Evolutionary conservation across 2,797 vertebrate genomes (phyloP).

Genomic region (Sorex maritimensis): DNA sequence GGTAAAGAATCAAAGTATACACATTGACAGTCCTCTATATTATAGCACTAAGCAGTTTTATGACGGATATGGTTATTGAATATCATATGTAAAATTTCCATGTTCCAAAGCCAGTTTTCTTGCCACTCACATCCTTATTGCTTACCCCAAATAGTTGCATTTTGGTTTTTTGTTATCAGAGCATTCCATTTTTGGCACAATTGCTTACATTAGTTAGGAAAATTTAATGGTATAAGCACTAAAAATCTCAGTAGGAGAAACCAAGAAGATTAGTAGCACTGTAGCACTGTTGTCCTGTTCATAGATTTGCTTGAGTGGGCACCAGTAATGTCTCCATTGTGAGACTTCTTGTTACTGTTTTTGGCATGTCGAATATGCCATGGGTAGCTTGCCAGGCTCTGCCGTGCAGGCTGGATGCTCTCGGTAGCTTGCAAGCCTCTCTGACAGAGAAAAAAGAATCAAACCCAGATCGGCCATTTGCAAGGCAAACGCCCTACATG

Average conservation of each 20-base stretch:
- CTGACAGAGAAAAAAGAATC: too few species aligned
- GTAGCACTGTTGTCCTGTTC: too few species aligned
- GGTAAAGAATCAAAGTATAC: constrained; percentile 57
- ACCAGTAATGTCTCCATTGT: too few species aligned
- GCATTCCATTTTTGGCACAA: constrained; percentile 35
- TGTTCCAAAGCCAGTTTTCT: constrained; percentile 17
- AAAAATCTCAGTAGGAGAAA: not conserved
- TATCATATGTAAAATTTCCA: constrained; percentile 47
- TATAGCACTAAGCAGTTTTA: constrained; percentile 29
- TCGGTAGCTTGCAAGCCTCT: too few species aligned
- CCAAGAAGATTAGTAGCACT: too few species aligned
- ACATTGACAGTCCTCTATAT: constrained; percentile 57
- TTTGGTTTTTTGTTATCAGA: constrained; percentile 31
- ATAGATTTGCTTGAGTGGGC: too few species aligned
- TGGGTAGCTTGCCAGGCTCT: too few species aligned
- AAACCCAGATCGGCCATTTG: too few species aligned
- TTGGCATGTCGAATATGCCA: too few species aligned
- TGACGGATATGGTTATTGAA: constrained; percentile 34
- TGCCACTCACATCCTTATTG: not conserved
- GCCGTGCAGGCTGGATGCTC: too few species aligned
- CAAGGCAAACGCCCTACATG: too few species aligned
- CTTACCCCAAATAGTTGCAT: not conserved
- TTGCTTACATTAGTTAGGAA: constrained; percentile 49
- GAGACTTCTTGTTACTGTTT: too few species aligned
- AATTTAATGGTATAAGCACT: constrained; percentile 21